Evolutionary conservation across 1,140 invertebrate genomes (phyloP), one percentile per base, ranked within the genome.

Genomic region (Frieseomelitta varia): DNA sequence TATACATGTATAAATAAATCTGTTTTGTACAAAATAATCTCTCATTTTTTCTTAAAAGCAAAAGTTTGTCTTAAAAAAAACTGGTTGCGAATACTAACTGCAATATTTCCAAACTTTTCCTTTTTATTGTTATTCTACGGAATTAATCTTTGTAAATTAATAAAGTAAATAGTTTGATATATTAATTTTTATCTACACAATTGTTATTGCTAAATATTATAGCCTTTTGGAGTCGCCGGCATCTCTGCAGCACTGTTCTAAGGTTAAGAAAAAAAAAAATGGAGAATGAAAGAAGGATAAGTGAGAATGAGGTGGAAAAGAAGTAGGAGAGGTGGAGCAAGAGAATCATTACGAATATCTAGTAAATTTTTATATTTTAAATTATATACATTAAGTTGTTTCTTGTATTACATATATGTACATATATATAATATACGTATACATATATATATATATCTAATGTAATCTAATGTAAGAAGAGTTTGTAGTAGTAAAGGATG

Each of bases 311-410:
- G 21, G 17, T 39, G 4, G 14, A 47, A n/a, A 24, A 24, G 39
- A 39, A 47, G 4, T 2, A 68, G 27, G 12, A n/a, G 21, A 69
- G 12, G 17, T 11, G 14, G 21, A 69, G 21, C 4, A 21, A 69
- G 14, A 47, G 12, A 47, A 71, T 71, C 27, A 71, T 71, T 71
- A 47, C 12, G 12, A 71, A 47, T 71, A 71, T 47, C 12, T 71
- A 39, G 24, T n/a, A 71, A 71, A 71, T 71, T 24, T 24, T 69
- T 71, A 47, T 47, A n/a, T 71, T 71, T 71, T 47, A 71, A 39
- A 47, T 71, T 71, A 71, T 71, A 6, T 2, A 71, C 47, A 47
- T 21, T 1, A 71, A 15, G 6, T 71, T 71, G 11, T 47, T 14
- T n/a, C n/a, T 47, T 0, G 4, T 47, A 71, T 69, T 10, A 15